Evolutionary conservation across 2,888 invertebrate genomes (phyloP).

Genomic region (Mongoloraphidia duomilia): DNA sequence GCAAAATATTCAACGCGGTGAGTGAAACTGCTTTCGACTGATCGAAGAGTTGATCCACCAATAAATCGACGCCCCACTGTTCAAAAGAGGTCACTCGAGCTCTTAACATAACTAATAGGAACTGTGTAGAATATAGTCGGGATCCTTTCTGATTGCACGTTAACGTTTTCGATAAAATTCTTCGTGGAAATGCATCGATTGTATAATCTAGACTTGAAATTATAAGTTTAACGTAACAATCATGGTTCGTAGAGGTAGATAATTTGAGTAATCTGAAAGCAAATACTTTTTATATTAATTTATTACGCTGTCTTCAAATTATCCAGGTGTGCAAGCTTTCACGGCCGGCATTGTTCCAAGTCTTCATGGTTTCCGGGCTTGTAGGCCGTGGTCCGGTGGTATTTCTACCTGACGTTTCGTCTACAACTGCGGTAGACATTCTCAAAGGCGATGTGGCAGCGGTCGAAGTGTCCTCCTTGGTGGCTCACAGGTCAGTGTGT

Average conservation of each 20-base stretch:
- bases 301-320: too few species aligned
- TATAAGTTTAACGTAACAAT: conserved; percentile 86
- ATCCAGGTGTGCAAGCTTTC: too few species aligned
- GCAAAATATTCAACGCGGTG: conserved; percentile 67
- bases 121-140: conserved; percentile 81
- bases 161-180: conserved; percentile 44
- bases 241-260: conserved; percentile 69
- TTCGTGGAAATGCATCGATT: conserved; percentile 54
- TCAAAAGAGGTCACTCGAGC: conserved; percentile 59
- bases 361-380: too few species aligned
- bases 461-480: too few species aligned
- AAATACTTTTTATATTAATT: too few species aligned
- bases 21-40: conserved; percentile 63
- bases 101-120: conserved; percentile 73
- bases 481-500: too few species aligned
- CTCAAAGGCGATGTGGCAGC: too few species aligned
- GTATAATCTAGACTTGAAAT: conserved; percentile 84
- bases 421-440: too few species aligned
- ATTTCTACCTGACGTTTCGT: too few species aligned
- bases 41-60: conserved; percentile 77
- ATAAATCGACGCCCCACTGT: conserved; percentile 74
- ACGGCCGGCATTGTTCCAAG: too few species aligned
- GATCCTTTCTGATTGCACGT: conserved; percentile 42
- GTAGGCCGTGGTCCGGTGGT: too few species aligned
- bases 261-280: conserved; percentile 58